Evolutionary conservation across 2,888 invertebrate genomes (phyloP).

Genomic region (Scaptomyza polygonia): DNA sequence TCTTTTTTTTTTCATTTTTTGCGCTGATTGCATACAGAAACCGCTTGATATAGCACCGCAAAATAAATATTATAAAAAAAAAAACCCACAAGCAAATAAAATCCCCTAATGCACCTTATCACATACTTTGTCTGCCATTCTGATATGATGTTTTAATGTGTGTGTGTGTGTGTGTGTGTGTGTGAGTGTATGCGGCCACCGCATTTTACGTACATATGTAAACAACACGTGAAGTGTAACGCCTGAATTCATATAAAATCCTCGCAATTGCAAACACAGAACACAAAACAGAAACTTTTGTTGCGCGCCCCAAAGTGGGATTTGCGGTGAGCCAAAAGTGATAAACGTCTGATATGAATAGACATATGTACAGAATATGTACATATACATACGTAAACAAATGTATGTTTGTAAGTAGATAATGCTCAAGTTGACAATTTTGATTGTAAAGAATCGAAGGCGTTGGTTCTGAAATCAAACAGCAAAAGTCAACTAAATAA

Average conservation of each 20-base stretch:
- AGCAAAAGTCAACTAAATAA: no score
- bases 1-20: conserved; percentile 2
- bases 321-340: conserved; percentile 31
- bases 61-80: no score
- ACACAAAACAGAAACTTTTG: not conserved
- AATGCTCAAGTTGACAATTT: not conserved
- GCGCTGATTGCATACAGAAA: conserved; percentile 27
- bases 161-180: no score
- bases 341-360: no score
- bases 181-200: not conserved
- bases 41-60: not conserved
- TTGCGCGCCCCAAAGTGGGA: not conserved
- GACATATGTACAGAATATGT: not conserved
- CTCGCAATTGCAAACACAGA: not conserved
- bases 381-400: not conserved
- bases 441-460: conserved; percentile 15
- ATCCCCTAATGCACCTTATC: conserved; percentile 51
- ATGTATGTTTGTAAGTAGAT: conserved; percentile 4
- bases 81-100: conserved; percentile 16
- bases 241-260: conserved; percentile 19
- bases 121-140: conserved; percentile 15
- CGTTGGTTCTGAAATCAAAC: not conserved
- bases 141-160: conserved; percentile 37
- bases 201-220: not conserved
- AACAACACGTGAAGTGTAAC: conserved; percentile 13